These are phyloP conservation scores for Melanaphis sacchari DNA, from an alignment of 1,140 invertebrate species.

Conservation along the genomic window DNA sequence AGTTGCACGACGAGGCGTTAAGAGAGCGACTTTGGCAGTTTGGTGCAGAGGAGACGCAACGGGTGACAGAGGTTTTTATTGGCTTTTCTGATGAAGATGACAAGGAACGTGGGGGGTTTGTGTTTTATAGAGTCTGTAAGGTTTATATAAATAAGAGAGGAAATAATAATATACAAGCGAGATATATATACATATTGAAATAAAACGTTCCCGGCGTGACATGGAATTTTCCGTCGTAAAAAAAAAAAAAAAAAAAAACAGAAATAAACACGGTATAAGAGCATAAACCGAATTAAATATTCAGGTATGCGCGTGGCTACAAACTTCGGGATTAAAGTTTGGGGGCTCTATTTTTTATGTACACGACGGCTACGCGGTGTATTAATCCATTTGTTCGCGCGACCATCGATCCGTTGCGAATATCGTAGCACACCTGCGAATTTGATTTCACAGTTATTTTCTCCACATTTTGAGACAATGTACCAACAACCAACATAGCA, in stretches of 20 bases:
- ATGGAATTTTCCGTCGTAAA: constrained; percentile 41
- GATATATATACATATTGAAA: constrained; percentile 13
- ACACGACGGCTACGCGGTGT: background rate
- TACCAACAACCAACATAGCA: background rate
- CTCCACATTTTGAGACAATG: background rate
- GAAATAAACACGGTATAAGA: constrained; percentile 7
- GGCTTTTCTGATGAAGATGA: constrained; percentile 40
- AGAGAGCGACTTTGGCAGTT: background rate
- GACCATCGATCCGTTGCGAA: background rate
- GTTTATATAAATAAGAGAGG: constrained; percentile 1
- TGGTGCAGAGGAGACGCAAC: background rate
- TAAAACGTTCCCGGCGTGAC: constrained; percentile 28
- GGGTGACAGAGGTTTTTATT: constrained; percentile 41
- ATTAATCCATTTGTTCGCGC: background rate
- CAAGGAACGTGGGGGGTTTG: background rate
- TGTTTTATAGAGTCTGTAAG: constrained; percentile 34
- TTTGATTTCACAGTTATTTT: background rate
- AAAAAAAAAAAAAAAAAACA: constrained; percentile 4
- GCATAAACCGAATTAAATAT: constrained; percentile 30
- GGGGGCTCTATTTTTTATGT: background rate
- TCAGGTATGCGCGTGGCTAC: background rate
- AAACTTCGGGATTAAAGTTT: constrained; percentile 14
- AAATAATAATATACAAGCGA: constrained; percentile 22
- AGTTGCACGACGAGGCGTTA: constrained; percentile 46
- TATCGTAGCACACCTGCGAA: background rate